These are phyloP conservation scores for Vespertilio murinus DNA, from an alignment of 2,797 vertebrate species.

Conservation along the genomic window DNA sequence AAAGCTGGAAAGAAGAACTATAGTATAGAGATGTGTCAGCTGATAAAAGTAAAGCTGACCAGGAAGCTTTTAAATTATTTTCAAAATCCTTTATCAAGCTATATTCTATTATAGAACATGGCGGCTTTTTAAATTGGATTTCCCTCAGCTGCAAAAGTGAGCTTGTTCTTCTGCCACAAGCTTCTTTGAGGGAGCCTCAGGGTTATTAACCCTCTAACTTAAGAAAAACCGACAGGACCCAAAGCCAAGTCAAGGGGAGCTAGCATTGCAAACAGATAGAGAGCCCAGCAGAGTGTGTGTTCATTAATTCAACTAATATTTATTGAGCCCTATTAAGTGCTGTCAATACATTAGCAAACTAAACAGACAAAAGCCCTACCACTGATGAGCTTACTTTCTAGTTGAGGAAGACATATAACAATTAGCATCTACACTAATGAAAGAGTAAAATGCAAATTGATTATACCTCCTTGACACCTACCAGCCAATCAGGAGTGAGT, in stretches of 20 bases:
- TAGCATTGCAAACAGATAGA: not conserved
- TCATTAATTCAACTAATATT: not conserved
- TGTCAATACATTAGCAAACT: not conserved
- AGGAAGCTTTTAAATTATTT: constrained; percentile 73
- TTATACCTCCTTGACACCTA: no score
- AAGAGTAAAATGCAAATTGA: no score
- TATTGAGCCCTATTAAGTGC: not conserved
- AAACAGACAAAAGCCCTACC: not conserved
- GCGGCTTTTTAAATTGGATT: constrained; percentile 68
- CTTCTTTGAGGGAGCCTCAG: not conserved
- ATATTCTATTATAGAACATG: constrained; percentile 68
- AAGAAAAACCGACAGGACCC: not conserved
- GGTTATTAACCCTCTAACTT: constrained; percentile 41
- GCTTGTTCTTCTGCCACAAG: not conserved
- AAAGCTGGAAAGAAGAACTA: constrained; percentile 60
- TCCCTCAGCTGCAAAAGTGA: constrained; percentile 53
- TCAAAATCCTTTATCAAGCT: constrained; percentile 70
- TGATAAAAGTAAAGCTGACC: constrained; percentile 72
- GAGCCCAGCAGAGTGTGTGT: not conserved
- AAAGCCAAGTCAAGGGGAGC: not conserved
- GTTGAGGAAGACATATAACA: not conserved
- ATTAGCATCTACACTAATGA: not conserved
- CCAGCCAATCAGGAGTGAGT: no score
- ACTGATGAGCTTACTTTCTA: not conserved
- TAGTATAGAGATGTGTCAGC: constrained; percentile 41